Percentiles rank a stretch among this genome's conserved stretches.
Conservation (phyloP, 2,888 invertebrate species). For the Graphium colonna region DNA sequence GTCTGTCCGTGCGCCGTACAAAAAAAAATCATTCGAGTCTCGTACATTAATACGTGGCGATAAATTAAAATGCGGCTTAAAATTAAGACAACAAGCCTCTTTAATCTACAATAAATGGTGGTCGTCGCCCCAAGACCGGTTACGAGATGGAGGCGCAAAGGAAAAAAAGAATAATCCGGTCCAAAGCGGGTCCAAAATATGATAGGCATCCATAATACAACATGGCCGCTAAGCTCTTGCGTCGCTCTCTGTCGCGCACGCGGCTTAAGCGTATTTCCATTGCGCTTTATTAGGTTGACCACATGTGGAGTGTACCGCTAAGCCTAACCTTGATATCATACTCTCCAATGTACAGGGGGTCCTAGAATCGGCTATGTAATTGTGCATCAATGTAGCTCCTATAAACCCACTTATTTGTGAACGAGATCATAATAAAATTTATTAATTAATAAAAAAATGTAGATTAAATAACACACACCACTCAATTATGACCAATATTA, state of each 20-base stretch:
- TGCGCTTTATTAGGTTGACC: constrained; percentile 78
- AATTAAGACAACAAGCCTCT: constrained; percentile 81
- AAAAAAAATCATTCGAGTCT: constrained; percentile 64
- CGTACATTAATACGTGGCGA: constrained; percentile 70
- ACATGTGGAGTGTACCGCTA: constrained; percentile 80
- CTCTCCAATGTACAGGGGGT: constrained; percentile 68
- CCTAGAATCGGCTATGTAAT: constrained; percentile 21
- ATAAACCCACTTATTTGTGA: no score
- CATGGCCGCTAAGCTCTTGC: constrained; percentile 78
- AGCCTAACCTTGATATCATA: constrained; percentile 80
- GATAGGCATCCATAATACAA: constrained; percentile 80
- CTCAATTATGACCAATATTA: no score
- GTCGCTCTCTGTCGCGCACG: constrained; percentile 55
- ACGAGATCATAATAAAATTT: no score
- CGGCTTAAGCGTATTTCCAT: constrained; percentile 49
- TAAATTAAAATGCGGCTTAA: constrained; percentile 78
- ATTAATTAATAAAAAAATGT: no score
- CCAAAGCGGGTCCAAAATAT: constrained; percentile 78
- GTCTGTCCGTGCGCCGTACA: constrained; percentile 51
- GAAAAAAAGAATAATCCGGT: constrained; percentile 76
- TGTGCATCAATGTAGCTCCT: not conserved
- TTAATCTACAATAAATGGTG: constrained; percentile 81
- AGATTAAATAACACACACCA: no score
- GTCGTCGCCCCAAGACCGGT: constrained; percentile 75
- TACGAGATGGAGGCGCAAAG: constrained; percentile 72